phyloP scores from a whole-genome alignment of 1,140 invertebrate genomes.

The Aphelenchoides avenae region DNA sequence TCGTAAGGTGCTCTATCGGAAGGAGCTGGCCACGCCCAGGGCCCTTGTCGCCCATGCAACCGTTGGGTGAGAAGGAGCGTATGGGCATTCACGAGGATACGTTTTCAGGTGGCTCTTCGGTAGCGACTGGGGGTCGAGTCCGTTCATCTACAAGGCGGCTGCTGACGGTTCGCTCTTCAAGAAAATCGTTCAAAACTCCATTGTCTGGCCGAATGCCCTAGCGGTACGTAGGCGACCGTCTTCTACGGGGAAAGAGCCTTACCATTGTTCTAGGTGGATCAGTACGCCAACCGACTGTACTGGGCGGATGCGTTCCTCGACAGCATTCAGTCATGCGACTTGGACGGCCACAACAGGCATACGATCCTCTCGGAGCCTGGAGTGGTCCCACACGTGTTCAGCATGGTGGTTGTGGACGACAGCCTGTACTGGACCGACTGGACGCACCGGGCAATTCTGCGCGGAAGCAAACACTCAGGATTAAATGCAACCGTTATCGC shows the following conservation, averaged over 20 bases:
- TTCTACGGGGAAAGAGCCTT: too few relatives aligned
- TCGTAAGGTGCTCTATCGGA: slow-evolving; percentile 76
- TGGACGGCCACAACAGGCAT: slow-evolving; percentile 79
- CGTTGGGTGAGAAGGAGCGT: slow-evolving; percentile 66
- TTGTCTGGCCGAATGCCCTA: slow-evolving; percentile 79
- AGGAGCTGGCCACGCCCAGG: slow-evolving; percentile 77
- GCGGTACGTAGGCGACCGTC: too few relatives aligned
- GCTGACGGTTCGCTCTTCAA: slow-evolving; percentile 86
- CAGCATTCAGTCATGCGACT: slow-evolving; percentile 75
- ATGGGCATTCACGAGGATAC: neutral
- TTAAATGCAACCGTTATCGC: slow-evolving; percentile 38
- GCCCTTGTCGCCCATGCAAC: slow-evolving; percentile 94
- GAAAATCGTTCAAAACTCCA: slow-evolving; percentile 71
- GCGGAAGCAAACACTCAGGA: slow-evolving; percentile 49
- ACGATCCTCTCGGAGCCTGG: slow-evolving; percentile 72
- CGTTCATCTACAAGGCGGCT: slow-evolving; percentile 89
- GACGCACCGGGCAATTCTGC: slow-evolving; percentile 49
- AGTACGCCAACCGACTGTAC: slow-evolving; percentile 75
- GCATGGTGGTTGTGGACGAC: slow-evolving; percentile 44
- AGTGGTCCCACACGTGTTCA: slow-evolving; percentile 46
- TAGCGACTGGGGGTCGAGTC: slow-evolving; percentile 63
- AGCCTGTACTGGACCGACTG: slow-evolving; percentile 60
- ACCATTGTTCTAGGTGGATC: too few relatives aligned
- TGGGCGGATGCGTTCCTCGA: slow-evolving; percentile 93
- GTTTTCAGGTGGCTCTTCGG: slow-evolving; percentile 41